Evolutionary conservation across 2,888 invertebrate species (phyloP).

Genomic region (Eristalinus aeneus): DNA sequence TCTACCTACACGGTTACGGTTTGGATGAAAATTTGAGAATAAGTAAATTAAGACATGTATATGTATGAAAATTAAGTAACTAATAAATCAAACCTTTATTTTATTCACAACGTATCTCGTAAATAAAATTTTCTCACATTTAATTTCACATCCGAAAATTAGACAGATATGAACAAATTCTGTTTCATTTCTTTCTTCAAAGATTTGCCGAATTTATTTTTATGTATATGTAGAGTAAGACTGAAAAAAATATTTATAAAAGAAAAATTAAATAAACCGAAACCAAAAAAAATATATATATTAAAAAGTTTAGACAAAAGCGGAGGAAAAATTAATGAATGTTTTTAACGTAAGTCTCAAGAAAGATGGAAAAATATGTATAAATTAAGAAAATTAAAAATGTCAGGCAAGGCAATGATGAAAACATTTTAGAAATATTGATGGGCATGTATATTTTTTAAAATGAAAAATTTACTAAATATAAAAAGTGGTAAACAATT

Average conservation of each 20-base stretch:
- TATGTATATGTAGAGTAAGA: constrained; percentile 69
- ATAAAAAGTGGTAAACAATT: constrained; percentile 48
- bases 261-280: constrained; percentile 20
- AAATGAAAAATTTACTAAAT: constrained; percentile 59
- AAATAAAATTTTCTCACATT: constrained; percentile 3
- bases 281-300: constrained; percentile 41
- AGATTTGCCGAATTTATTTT: constrained; percentile 66
- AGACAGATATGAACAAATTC: not conserved
- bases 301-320: constrained; percentile 56
- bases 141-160: not conserved
- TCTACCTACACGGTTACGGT: constrained; percentile 60
- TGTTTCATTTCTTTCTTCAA: not conserved
- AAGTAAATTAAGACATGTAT: constrained; percentile 32
- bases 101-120: constrained; percentile 20
- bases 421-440: constrained; percentile 43
- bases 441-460: constrained; percentile 70
- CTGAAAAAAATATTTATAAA: constrained; percentile 65
- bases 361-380: too few species aligned
- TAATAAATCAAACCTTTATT: constrained; percentile 28
- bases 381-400: not conserved
- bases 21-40: constrained; percentile 27
- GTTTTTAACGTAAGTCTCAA: not conserved
- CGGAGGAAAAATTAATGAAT: not conserved
- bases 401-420: constrained; percentile 37
- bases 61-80: constrained; percentile 46